Conservation (phyloP, 2,797 vertebrate species). For the Siniperca undulata region DNA sequence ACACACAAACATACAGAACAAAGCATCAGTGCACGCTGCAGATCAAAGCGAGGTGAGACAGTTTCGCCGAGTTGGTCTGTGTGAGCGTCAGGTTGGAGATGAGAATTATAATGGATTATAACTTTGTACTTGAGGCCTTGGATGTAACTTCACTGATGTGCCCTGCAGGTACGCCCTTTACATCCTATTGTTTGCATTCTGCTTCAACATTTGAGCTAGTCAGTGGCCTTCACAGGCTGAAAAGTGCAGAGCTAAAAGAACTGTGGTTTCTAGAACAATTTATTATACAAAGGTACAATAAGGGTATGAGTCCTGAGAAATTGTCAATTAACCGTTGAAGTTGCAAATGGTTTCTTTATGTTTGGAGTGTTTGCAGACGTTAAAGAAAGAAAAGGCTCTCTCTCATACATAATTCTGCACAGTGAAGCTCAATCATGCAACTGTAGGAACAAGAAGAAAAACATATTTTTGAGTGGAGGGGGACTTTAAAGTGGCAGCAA, state of each 20-base stretch:
- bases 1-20: slow-evolving; percentile 57
- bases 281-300: slow-evolving; percentile 4
- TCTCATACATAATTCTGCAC: too few relatives aligned
- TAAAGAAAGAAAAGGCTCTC: slow-evolving; percentile 5
- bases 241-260: slow-evolving; percentile 6
- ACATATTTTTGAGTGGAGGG: too few relatives aligned
- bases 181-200: slow-evolving; percentile 44
- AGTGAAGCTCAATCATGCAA: too few relatives aligned
- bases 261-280: background rate
- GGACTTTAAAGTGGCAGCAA: slow-evolving; percentile 28
- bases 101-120: slow-evolving; percentile 56
- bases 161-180: slow-evolving; percentile 48
- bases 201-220: slow-evolving; percentile 6
- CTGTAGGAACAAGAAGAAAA: too few relatives aligned
- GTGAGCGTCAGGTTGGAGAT: slow-evolving; percentile 57
- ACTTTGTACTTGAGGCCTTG: slow-evolving; percentile 44
- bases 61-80: slow-evolving; percentile 43
- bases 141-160: slow-evolving; percentile 32
- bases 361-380: slow-evolving; percentile 12
- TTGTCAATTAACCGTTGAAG: background rate
- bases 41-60: slow-evolving; percentile 75
- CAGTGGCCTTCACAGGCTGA: slow-evolving; percentile 6
- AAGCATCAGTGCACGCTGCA: slow-evolving; percentile 26
- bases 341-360: slow-evolving; percentile 25
- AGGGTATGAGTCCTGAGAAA: background rate